Conservation (phyloP, 1,140 invertebrate genomes). For the Eumaeus atala region DNA sequence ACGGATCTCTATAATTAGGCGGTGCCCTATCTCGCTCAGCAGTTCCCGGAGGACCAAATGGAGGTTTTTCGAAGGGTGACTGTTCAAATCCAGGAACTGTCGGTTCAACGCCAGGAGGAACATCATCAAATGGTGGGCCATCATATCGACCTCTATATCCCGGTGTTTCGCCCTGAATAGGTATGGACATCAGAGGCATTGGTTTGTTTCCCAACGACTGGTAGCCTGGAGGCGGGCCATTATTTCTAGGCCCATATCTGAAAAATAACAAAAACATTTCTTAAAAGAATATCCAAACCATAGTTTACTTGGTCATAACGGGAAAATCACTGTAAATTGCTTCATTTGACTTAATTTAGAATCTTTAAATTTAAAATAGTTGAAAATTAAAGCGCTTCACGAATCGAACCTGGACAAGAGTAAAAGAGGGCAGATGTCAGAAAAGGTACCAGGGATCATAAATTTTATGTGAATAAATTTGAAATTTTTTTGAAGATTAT, state of each 20-base stretch:
- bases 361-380: neutral
- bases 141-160: conserved; percentile 61
- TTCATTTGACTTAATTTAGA: neutral
- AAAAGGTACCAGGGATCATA: too few relatives aligned
- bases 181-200: conserved; percentile 36
- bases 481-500: too few relatives aligned
- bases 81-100: conserved; percentile 74
- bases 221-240: conserved; percentile 44
- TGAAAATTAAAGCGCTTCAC: conserved; percentile 23
- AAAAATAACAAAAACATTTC: conserved; percentile 29
- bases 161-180: conserved; percentile 38
- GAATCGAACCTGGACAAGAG: conserved; percentile 33
- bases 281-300: neutral
- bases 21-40: conserved; percentile 58
- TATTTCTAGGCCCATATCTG: conserved; percentile 63
- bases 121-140: conserved; percentile 59
- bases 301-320: neutral
- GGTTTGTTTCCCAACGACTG: conserved; percentile 45
- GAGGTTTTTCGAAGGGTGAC: conserved; percentile 61
- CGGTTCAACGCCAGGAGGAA: conserved; percentile 68
- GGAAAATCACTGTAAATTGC: neutral
- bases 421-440: too few relatives aligned
- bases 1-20: conserved; percentile 55
- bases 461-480: too few relatives aligned
- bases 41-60: conserved; percentile 46